Evolutionary conservation across 35 echinoderm and acorn worm species (phyloP), one percentile per base, ranked within the genome.

Genomic region (Acanthaster planci): DNA sequence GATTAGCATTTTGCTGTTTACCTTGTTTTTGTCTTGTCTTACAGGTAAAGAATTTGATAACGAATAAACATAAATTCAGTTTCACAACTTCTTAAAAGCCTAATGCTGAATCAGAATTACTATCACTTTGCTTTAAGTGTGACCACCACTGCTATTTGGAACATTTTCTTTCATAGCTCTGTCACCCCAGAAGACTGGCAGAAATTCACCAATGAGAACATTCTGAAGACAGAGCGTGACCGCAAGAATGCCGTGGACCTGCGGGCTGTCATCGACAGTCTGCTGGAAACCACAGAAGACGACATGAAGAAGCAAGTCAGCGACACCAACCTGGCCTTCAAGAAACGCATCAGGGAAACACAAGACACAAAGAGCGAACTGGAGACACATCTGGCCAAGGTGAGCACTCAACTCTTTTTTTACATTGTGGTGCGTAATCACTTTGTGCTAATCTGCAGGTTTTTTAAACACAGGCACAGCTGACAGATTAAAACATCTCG

Each of bases 241-340:
- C 92, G 90, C 55, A 97, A 97, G 76, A 87, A 86, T 58, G 67
- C 87, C n/a, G 90, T 92, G 3, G 90, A 97, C 60, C 77, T 97
- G 10, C 77, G 95, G 7, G 91, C 91, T n/a, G 80, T 97, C 8
- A 92, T 97, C 35, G 95, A 97, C 39, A 93, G 90, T 36, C 86
- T 97, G 42, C 80, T 97, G 40, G 84, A 72, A 22, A 92, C 90
- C 0, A 97, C 95, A 16, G 91, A 91, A 47, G 78, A 97, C 59
- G 95, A 97, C 76, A 97, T 97, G 95, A 91, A 97, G 56, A 79
- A 93, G 39, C 95, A 97, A 44, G 95, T 97, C 19, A 85, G 93
- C 55, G 91, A 97, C 27, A 97, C 95, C 38, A 88, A 97, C 75
- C 81, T 93, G 22, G 95, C 95, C 72, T 97, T 97, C 82, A 78